Conservation (phyloP, 2,797 vertebrate species). For the Clarias fuscus region DNA sequence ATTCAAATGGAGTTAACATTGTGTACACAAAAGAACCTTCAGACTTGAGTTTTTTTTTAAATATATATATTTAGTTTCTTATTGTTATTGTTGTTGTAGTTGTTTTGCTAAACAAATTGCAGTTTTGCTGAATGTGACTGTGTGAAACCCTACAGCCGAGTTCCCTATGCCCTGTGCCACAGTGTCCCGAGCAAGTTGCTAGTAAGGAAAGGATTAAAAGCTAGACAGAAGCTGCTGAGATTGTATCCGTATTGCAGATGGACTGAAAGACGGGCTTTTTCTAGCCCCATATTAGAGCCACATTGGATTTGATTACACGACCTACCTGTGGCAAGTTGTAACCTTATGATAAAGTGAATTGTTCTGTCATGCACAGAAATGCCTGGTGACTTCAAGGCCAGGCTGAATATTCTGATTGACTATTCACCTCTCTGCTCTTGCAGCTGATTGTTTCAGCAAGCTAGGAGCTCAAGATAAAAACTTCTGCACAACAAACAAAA, state of each 20-base stretch:
- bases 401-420: constrained; percentile 60
- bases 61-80: neutral
- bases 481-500: constrained; percentile 5
- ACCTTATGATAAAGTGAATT: constrained; percentile 64
- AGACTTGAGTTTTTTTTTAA: neutral
- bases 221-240: neutral
- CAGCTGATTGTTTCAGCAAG: constrained; percentile 48
- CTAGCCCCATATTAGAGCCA: constrained; percentile 30
- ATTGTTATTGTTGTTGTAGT: neutral
- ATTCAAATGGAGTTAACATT: neutral
- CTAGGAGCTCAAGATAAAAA: constrained; percentile 34
- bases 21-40: neutral
- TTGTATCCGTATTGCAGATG: neutral
- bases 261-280: neutral
- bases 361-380: constrained; percentile 48
- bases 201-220: neutral
- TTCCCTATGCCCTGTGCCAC: neutral
- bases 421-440: constrained; percentile 56
- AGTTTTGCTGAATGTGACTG: constrained; percentile 21
- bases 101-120: constrained; percentile 26
- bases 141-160: neutral
- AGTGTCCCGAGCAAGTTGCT: neutral
- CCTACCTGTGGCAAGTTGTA: constrained; percentile 52
- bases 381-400: constrained; percentile 57
- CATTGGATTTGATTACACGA: constrained; percentile 65